Evolutionary conservation across 2,797 vertebrate species (phyloP).

Genomic region (Macrochelys suwanniensis): DNA sequence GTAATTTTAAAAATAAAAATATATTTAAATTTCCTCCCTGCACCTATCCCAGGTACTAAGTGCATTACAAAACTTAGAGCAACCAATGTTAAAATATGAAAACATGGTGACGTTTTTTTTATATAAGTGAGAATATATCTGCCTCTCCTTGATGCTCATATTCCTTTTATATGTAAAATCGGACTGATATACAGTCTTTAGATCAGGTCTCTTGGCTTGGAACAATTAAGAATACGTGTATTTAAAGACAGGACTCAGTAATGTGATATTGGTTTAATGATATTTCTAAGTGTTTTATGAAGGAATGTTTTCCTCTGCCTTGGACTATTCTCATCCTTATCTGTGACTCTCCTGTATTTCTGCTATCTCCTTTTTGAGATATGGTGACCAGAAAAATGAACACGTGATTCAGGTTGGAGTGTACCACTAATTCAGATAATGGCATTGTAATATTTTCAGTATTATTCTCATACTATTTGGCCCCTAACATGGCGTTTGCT

Average conservation of each 20-base stretch:
- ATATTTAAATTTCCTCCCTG: neutral
- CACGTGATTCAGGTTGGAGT: neutral
- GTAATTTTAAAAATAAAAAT: neutral
- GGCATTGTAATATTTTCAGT: fast-evolving
- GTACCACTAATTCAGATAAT: neutral
- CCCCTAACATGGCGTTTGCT: neutral
- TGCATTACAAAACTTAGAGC: fast-evolving
- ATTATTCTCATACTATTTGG: neutral
- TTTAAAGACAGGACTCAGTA: neutral
- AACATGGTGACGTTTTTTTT: neutral
- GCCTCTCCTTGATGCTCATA: fast-evolving
- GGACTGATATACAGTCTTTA: neutral
- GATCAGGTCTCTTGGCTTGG: neutral
- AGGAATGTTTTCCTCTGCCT: neutral
- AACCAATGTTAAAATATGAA: fast-evolving
- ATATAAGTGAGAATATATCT: neutral
- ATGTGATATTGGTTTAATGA: neutral
- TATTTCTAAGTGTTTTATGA: neutral
- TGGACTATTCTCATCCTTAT: conserved; percentile 8
- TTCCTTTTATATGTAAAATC: neutral
- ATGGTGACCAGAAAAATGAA: neutral
- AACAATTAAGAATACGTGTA: fast-evolving
- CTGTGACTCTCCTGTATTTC: conserved; percentile 15
- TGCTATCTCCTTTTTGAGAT: neutral
- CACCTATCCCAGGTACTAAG: neutral